Percentiles rank a stretch among this genome's conserved stretches.
phyloP scores from a whole-genome alignment of 2,113 vertebrate genomes.

The Channa maculata region DNA sequence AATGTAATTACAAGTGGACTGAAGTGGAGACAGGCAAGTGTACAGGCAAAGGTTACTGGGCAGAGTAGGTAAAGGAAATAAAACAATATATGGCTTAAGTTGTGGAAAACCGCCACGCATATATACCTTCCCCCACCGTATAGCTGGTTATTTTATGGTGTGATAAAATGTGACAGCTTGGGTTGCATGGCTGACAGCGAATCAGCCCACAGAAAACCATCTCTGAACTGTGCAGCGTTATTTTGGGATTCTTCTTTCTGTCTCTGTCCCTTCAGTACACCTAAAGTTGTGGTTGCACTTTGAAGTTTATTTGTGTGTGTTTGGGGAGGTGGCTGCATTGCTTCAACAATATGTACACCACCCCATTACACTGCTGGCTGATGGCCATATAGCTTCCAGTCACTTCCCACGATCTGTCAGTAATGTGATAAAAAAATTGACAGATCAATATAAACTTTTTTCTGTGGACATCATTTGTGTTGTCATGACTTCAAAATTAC shows the following conservation, averaged over 20 bases:
- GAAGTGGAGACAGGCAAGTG: not conserved
- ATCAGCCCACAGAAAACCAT: conserved; percentile 30
- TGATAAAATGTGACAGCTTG: conserved; percentile 59
- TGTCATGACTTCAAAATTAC: conserved; percentile 1
- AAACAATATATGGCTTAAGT: conserved; percentile 6
- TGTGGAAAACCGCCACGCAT: conserved; percentile 5
- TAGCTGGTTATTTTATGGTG: conserved; percentile 41
- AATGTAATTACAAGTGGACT: not conserved
- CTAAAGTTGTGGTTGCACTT: conserved; percentile 39
- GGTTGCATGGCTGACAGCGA: conserved; percentile 42
- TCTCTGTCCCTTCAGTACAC: conserved; percentile 25
- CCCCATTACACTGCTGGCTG: conserved; percentile 28
- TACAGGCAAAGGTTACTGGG: conserved; percentile 22
- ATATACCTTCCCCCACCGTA: not conserved
- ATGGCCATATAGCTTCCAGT: conserved; percentile 32
- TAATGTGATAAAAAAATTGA: conserved; percentile 31
- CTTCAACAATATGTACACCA: conserved; percentile 23
- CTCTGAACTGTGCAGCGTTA: conserved; percentile 22
- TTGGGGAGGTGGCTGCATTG: conserved; percentile 24
- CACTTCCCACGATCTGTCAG: conserved; percentile 15
- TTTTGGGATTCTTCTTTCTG: conserved; percentile 40
- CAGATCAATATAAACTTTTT: conserved; percentile 6
- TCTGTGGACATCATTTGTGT: not conserved
- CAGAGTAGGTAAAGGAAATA: conserved; percentile 9
- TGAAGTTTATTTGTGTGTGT: conserved; percentile 27